phyloP scores from a whole-genome alignment of 2,888 invertebrate species.

The Dysmachus trigonus region DNA sequence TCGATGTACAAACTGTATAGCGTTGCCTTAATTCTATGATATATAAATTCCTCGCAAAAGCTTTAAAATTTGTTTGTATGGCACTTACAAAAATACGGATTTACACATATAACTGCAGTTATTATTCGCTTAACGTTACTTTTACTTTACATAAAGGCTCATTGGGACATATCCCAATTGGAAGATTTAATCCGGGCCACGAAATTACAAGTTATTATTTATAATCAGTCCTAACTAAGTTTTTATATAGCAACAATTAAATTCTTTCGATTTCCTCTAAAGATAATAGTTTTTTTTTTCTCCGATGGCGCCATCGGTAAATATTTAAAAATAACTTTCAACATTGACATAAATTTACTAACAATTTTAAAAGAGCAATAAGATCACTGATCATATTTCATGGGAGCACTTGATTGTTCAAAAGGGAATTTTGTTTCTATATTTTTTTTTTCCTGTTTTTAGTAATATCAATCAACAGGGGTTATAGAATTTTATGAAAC shows the following conservation, averaged over 20 bases:
- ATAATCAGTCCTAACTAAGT: not conserved
- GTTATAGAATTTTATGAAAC: not conserved
- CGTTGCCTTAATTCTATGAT: constrained; percentile 14
- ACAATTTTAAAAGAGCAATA: not conserved
- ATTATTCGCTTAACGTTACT: constrained; percentile 3
- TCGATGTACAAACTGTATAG: constrained; percentile 33
- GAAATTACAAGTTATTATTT: not conserved
- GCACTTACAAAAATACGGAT: constrained; percentile 46
- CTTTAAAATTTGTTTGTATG: constrained; percentile 49
- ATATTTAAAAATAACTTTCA: not conserved
- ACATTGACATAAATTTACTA: not conserved
- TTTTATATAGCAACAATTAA: not conserved
- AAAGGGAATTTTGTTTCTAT: not conserved
- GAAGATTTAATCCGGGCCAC: not conserved
- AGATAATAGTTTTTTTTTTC: not conserved
- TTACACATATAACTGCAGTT: constrained; percentile 44
- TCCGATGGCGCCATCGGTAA: not conserved
- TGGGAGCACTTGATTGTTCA: not conserved
- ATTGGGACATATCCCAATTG: not conserved
- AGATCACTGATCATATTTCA: not conserved
- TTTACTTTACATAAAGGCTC: constrained; percentile 16
- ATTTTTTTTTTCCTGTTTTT: not conserved
- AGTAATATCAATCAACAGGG: not conserved
- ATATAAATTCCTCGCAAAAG: constrained; percentile 42
- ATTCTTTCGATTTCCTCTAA: not conserved